Percentiles rank a stretch among this genome's conserved stretches.
Conservation (phyloP, 2,888 invertebrate genomes). For the Tachystola acroxantha region DNA sequence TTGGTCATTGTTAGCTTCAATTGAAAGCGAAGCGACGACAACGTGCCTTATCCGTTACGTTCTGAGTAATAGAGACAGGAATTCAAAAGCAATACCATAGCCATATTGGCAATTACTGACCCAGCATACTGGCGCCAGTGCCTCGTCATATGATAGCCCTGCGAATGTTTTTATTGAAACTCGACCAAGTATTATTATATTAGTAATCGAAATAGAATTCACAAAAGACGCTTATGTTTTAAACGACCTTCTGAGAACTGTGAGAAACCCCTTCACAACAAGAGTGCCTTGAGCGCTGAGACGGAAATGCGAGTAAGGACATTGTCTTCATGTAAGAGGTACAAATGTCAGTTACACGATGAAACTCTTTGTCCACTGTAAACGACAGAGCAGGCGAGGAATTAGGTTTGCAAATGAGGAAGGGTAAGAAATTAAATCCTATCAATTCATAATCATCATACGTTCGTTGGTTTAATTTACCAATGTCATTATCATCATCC, state of each 20-base stretch:
- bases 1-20: background rate
- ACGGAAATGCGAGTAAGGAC: slow-evolving; percentile 11
- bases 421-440: background rate
- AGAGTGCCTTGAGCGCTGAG: slow-evolving; percentile 15
- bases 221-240: background rate
- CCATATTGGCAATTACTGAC: slow-evolving; percentile 21
- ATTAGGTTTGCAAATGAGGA: background rate
- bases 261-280: slow-evolving; percentile 11
- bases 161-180: slow-evolving; percentile 6
- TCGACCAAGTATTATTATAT: background rate
- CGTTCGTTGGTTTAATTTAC: too few relatives aligned
- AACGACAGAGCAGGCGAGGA: background rate
- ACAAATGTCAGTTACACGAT: slow-evolving; percentile 9
- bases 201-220: slow-evolving; percentile 2
- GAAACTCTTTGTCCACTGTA: background rate
- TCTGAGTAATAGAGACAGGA: slow-evolving; percentile 34
- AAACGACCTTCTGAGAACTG: slow-evolving; percentile 8
- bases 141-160: slow-evolving; percentile 18
- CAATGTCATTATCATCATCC: too few relatives aligned
- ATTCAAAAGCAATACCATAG: slow-evolving; percentile 24
- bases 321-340: slow-evolving; percentile 10
- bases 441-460: too few relatives aligned
- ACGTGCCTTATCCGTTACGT: slow-evolving; percentile 31
- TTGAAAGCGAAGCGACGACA: slow-evolving; percentile 5
- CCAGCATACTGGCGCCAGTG: slow-evolving; percentile 32